These are phyloP conservation scores for Todiramphus saurophagus DNA, from an alignment of 2,113 vertebrate species.

Conservation along the genomic window DNA sequence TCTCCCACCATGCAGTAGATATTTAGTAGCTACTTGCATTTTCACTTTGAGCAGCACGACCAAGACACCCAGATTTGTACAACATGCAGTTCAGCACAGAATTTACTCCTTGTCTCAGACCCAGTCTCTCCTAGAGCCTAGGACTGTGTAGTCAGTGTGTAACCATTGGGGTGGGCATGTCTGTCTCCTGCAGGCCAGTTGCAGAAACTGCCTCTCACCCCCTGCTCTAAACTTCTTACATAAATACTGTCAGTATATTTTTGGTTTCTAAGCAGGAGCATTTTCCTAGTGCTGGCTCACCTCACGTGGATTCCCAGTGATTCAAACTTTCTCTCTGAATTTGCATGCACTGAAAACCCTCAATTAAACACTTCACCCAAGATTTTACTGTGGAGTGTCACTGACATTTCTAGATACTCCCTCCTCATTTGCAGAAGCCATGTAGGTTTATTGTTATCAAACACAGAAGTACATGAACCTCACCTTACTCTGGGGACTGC, in stretches of 20 bases:
- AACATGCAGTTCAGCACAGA: not conserved
- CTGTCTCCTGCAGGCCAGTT: not conserved
- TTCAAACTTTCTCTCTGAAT: slow-evolving; percentile 18
- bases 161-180: not conserved
- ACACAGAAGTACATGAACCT: not conserved
- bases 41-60: not conserved
- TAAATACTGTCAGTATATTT: not conserved
- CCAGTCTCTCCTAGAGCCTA: not conserved
- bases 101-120: not conserved
- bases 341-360: slow-evolving; percentile 22
- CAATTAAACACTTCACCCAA: slow-evolving; percentile 48
- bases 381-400: slow-evolving; percentile 15
- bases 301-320: not conserved
- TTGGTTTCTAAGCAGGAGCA: not conserved
- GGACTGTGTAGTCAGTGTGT: not conserved
- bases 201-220: not conserved
- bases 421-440: not conserved
- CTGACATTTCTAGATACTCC: slow-evolving; percentile 50
- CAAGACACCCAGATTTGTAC: not conserved
- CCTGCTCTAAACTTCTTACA: not conserved
- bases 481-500: not conserved
- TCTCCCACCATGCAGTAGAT: not conserved
- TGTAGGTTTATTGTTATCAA: slow-evolving; percentile 29
- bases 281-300: not conserved
- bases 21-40: not conserved